phyloP scores from a whole-genome alignment of 2,797 vertebrate genomes.

The Gallinago solitaria region DNA sequence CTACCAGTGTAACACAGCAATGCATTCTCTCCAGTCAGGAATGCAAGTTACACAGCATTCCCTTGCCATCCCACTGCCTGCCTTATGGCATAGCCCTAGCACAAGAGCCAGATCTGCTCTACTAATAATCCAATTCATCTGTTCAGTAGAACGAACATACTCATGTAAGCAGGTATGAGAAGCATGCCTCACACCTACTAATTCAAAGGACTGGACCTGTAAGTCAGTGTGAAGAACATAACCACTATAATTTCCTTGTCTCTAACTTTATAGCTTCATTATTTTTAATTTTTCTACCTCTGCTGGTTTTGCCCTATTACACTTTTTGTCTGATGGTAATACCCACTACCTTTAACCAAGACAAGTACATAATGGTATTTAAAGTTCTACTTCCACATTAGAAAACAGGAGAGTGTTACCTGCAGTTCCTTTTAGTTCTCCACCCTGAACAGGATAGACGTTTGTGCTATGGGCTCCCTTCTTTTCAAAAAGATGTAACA shows the following conservation, averaged over 20 bases:
- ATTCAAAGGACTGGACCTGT: neutral
- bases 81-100: neutral
- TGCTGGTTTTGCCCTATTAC: neutral
- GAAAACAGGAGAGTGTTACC: neutral
- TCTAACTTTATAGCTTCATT: neutral
- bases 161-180: neutral
- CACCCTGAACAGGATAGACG: neutral
- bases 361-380: neutral
- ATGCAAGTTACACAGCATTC: neutral
- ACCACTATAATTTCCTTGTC: neutral
- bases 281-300: neutral
- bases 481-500: neutral
- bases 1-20: neutral
- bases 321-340: neutral
- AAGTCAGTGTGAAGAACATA: neutral
- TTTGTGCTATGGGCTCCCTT: neutral
- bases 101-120: neutral
- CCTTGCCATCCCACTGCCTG: neutral
- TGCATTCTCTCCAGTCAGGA: fast-evolving
- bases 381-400: neutral
- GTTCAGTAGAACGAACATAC: neutral
- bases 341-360: neutral
- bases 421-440: neutral
- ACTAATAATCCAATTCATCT: neutral
- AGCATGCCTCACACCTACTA: neutral